Evolutionary conservation across 92 coral and sea anemone genomes (phyloP), one percentile per base, ranked within the genome.

Genomic region (Parazoanthus darwini): DNA sequence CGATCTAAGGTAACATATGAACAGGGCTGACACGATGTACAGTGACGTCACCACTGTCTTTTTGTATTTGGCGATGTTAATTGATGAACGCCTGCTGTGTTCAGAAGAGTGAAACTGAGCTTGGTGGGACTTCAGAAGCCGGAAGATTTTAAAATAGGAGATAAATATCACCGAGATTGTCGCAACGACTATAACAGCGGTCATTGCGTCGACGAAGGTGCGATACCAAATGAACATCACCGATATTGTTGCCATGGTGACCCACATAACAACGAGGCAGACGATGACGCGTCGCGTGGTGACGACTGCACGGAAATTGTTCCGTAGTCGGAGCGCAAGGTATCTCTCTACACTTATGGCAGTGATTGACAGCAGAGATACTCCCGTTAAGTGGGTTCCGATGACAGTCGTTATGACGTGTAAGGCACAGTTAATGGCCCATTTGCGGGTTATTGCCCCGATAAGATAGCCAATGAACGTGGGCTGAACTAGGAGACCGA

Each of bases 341-440:
- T 84, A 84, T 71, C 87, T 71, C 33, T 84, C 87, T 56, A 84
- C 68, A 26, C 87, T 54, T 18, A 84, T 84, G 51, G 87, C 79
- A 46, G 87, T 84, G 67, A 84, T 84, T 84, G 87, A 44, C 79
- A 84, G 87, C 67, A 84, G 23, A 44, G 87, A 84, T 11, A 70
- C 87, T 5, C 87, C 87, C 8, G 87, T 84, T 46, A 84, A 37
- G 26, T 43, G 75, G 66, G 68, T 84, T 84, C 87, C 87, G 33
- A 29, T 33, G 29, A 84, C 68, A 8, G 36, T 16, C 20, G 48
- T 84, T 26, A 84, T 10, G 25, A 84, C 87, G 48, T 84, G 87
- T 26, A 84, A 72, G 25, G 67, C 79, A 48, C 87, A 84, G 67
- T 84, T 84, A 16, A 35, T 67, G n/a, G 58, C 46, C 87, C 87